Conservation (phyloP, 2,797 vertebrate species). For the Scolopax bukidnonensis region DNA sequence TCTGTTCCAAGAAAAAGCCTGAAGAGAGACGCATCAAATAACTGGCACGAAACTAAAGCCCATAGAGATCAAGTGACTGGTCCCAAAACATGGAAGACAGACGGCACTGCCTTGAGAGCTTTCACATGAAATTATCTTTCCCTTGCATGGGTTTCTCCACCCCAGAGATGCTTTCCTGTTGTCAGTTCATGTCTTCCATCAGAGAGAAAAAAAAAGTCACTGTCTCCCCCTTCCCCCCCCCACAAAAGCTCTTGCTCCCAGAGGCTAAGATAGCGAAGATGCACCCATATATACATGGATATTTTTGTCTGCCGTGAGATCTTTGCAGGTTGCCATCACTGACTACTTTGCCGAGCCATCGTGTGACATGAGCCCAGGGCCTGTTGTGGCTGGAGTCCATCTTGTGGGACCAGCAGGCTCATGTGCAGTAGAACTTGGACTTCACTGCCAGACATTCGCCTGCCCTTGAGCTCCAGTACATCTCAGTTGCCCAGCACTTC, state of each 20-base stretch:
- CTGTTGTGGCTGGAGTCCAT: background rate
- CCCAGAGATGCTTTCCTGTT: background rate
- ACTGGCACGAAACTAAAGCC: background rate
- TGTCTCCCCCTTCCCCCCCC: too few relatives aligned
- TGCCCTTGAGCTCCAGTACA: background rate
- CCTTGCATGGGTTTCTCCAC: background rate
- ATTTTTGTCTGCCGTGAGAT: background rate
- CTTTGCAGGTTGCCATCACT: background rate
- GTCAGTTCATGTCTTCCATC: background rate
- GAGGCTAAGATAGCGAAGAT: rapidly evolving
- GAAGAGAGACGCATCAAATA: background rate
- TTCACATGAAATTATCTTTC: background rate
- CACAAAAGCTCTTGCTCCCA: background rate
- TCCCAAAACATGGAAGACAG: background rate
- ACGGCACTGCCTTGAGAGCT: background rate
- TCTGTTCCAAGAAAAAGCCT: background rate
- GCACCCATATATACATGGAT: background rate
- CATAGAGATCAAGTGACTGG: background rate
- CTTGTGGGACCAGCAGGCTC: background rate
- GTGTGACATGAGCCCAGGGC: rapidly evolving
- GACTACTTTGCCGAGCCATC: rapidly evolving
- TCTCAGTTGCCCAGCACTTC: background rate
- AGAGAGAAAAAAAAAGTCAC: background rate
- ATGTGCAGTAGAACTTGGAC: rapidly evolving
- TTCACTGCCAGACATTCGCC: background rate